Conservation (phyloP, 2,113 vertebrate species). For the Leptosomus discolor region DNA sequence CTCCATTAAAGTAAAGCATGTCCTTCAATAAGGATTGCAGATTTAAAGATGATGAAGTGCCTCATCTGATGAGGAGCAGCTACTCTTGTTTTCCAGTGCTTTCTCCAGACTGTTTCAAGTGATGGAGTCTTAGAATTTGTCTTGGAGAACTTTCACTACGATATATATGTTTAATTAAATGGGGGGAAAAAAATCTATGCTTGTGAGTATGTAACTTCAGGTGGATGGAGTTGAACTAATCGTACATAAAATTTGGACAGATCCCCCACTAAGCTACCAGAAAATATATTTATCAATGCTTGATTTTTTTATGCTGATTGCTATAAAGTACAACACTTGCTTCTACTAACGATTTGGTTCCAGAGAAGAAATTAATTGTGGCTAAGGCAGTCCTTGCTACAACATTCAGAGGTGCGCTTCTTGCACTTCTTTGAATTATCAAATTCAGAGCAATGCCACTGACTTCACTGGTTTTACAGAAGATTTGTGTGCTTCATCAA, state of each 20-base stretch:
- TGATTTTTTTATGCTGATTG: neutral
- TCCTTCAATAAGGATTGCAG: neutral
- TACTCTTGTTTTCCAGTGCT: neutral
- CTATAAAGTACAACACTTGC: neutral
- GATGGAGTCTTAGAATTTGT: neutral
- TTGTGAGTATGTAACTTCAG: neutral
- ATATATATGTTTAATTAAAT: neutral
- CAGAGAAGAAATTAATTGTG: neutral
- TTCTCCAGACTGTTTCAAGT: neutral
- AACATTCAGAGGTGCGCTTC: neutral
- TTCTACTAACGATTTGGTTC: neutral
- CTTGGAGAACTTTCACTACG: neutral
- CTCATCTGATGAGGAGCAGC: neutral
- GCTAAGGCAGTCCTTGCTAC: neutral
- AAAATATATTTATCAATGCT: neutral
- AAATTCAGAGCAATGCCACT: neutral
- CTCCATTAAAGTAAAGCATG: neutral
- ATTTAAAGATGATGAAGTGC: neutral
- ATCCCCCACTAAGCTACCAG: neutral
- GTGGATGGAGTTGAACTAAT: neutral
- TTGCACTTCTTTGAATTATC: neutral
- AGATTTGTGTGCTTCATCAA: conserved; percentile 13
- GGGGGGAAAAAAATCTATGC: neutral
- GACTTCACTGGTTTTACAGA: neutral
- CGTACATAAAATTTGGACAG: neutral